Evolutionary conservation across 2,113 vertebrate species (phyloP), one percentile per base, ranked within the genome.

Genomic region (Microcebus griseorufus): DNA sequence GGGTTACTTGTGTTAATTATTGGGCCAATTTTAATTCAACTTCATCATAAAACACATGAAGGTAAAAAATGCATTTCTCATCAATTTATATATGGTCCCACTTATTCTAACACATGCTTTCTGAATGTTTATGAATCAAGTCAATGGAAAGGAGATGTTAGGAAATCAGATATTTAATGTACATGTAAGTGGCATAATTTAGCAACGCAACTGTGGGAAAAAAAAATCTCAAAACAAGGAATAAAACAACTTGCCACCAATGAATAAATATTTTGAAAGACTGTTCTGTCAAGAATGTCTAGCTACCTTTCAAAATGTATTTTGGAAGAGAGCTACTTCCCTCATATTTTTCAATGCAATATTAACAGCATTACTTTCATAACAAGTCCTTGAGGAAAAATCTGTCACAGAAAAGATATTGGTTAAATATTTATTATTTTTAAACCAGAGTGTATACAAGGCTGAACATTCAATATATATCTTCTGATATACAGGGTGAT

Each of bases 171-270:
- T 5, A 39, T 85, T 97, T 89, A 95, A 91, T 32, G 7, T 27
- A 93, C 75, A 82, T 95, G 25, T 48, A 89, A 97, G 53, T 95
- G 81, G 45, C 32, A 37, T 20, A 20, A 96, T 65, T 95, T 86
- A 97, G 55, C n/a, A 70, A 92, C 67, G 34, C 12, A 96, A 78
- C 48, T 95, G 9, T 88, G 94, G 76, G 85, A 82, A 55, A 89
- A 42, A 97, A 97, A 97, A 97, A 86, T 84, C 42, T 95, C 80
- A 96, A 98, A 98, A 85, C 37, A 97, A 94, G 94, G 97, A 97
- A 97, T 16, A 97, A 96, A 87, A 65, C 93, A 88, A 97, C 34
- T 89, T 85, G 78, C 25, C 79, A 97, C 97, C 90, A 98, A 39
- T 93, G 93, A 98, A 51, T 89, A 51, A 97, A 55, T 89, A 51